Conservation (phyloP, 64 coral and sea anemone species). For the Anthopleura sola region DNA sequence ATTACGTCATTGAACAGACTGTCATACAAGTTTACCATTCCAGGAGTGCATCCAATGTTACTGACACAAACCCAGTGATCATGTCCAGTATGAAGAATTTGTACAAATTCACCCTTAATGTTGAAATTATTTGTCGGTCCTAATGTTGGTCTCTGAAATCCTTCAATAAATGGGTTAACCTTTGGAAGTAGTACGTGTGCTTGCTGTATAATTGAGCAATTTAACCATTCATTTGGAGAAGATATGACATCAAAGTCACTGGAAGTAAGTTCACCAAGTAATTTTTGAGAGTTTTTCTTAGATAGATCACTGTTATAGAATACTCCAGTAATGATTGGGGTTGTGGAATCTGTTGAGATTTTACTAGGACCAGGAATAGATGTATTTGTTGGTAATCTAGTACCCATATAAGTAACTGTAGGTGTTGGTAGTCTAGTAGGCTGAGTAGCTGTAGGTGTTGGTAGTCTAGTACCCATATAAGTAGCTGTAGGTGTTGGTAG, state of each 20-base stretch:
- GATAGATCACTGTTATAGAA: too few relatives aligned
- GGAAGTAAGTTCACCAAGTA: too few relatives aligned
- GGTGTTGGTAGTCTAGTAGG: too few relatives aligned
- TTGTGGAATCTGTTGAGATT: too few relatives aligned
- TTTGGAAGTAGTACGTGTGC: not conserved
- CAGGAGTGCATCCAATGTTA: not conserved
- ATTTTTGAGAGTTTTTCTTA: too few relatives aligned
- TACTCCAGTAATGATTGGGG: too few relatives aligned
- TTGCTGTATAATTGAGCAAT: slow-evolving; percentile 25
- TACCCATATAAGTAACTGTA: not conserved
- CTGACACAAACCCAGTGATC: slow-evolving; percentile 38
- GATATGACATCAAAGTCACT: slow-evolving; percentile 23
- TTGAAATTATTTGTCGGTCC: slow-evolving; percentile 10
- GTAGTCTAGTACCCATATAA: not conserved
- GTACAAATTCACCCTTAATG: slow-evolving; percentile 26
- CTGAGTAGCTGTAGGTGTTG: not conserved
- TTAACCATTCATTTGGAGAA: slow-evolving; percentile 12
- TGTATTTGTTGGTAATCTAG: too few relatives aligned
- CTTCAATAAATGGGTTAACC: not conserved
- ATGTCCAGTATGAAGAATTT: slow-evolving; percentile 28
- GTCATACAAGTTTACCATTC: slow-evolving; percentile 40
- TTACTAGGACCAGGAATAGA: too few relatives aligned
- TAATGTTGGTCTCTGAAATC: slow-evolving; percentile 6
- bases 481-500: not conserved
- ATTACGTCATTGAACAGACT: slow-evolving; percentile 30